Evolutionary conservation across 1,140 invertebrate species (phyloP).

Genomic region (Saccostrea echinata): DNA sequence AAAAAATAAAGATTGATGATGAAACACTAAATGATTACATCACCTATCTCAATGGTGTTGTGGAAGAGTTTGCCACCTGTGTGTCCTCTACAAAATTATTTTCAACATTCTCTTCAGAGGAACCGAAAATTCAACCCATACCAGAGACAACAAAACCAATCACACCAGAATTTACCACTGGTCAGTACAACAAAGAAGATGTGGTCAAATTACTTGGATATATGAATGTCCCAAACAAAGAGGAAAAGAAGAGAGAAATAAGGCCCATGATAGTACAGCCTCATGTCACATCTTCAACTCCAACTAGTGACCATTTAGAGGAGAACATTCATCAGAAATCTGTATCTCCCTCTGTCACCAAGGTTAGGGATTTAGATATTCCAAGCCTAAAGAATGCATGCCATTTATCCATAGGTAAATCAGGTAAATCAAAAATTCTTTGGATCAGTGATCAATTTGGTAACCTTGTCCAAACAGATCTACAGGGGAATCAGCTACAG

Average conservation of each 20-base stretch:
- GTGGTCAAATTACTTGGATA: neutral
- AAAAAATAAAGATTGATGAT: neutral
- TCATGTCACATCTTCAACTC: no score
- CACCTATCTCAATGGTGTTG: neutral
- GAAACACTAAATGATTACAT: neutral
- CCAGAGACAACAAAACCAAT: neutral
- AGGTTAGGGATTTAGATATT: neutral
- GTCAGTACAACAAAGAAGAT: neutral
- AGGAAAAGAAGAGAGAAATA: neutral
- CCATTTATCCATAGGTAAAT: neutral
- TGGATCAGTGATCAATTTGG: neutral
- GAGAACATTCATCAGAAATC: neutral
- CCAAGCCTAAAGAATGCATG: neutral
- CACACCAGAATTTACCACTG: neutral
- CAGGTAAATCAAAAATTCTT: neutral
- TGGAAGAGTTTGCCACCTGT: neutral
- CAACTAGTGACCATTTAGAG: no score
- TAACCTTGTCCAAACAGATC: conserved; percentile 17
- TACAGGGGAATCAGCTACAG: conserved; percentile 4
- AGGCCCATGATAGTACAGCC: neutral
- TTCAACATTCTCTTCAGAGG: neutral
- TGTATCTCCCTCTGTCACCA: neutral
- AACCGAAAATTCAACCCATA: neutral
- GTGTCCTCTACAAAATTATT: neutral
- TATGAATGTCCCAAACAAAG: neutral